A percentile compares a stretch with the other conserved stretches of the same genome.
phyloP scores from a whole-genome alignment of 2,888 invertebrate species.

The Chrysopilus asiliformis region DNA sequence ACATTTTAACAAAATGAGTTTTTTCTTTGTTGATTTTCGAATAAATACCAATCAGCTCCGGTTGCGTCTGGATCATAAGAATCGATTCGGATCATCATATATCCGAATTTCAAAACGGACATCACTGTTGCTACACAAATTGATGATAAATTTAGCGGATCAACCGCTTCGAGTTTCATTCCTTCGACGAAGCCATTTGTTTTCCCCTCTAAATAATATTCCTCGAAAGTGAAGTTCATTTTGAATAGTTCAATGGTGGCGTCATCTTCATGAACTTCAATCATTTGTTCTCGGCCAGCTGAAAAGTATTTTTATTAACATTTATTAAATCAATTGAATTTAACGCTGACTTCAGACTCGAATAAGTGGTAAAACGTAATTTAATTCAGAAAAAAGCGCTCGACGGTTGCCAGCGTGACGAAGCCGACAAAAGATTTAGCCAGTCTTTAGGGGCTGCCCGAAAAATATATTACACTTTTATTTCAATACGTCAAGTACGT shows the following conservation, averaged over 20 bases:
- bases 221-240: conserved; percentile 44
- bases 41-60: conserved; percentile 65
- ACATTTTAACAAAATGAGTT: neutral
- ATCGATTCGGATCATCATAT: conserved; percentile 94
- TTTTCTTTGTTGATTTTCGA: neutral
- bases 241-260: conserved; percentile 69
- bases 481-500: too few species aligned
- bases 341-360: too few species aligned
- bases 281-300: conserved; percentile 36
- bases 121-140: conserved; percentile 93
- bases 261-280: conserved; percentile 53
- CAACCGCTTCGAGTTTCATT: conserved; percentile 95
- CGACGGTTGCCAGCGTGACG: too few species aligned
- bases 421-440: too few species aligned
- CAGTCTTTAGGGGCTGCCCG: too few species aligned
- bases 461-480: too few species aligned
- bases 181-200: conserved; percentile 58
- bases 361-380: too few species aligned
- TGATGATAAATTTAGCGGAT: conserved; percentile 86
- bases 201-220: conserved; percentile 38
- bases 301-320: neutral
- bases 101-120: conserved; percentile 82
- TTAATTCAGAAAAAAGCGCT: too few species aligned
- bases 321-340: neutral
- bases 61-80: conserved; percentile 75